Percentiles rank a stretch among this genome's conserved stretches.
phyloP scores from a whole-genome alignment of 2,888 invertebrate genomes.

The Latrodectus elegans region DNA sequence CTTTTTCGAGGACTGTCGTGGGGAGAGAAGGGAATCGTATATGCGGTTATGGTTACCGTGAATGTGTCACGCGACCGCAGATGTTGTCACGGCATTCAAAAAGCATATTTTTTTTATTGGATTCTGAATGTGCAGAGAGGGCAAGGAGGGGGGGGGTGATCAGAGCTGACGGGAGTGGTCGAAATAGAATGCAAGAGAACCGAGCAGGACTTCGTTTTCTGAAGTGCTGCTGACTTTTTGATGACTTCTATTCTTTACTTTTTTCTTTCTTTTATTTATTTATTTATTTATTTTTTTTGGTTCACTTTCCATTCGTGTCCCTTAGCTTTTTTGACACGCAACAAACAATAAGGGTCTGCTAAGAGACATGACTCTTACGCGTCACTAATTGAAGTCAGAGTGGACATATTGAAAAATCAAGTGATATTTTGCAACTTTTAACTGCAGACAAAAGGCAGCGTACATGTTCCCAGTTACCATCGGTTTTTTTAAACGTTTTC shows the following conservation, averaged over 20 bases:
- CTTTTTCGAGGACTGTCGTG: slow-evolving; percentile 1
- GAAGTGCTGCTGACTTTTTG: slow-evolving; percentile 24
- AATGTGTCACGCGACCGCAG: slow-evolving; percentile 48
- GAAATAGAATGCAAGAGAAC: background rate
- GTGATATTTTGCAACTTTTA: too few relatives aligned
- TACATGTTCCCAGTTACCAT: too few relatives aligned
- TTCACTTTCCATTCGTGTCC: background rate
- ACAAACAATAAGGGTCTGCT: too few relatives aligned
- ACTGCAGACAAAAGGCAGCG: too few relatives aligned
- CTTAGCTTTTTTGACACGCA: background rate
- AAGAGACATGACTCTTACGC: too few relatives aligned
- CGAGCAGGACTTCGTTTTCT: background rate
- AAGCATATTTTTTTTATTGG: slow-evolving; percentile 26
- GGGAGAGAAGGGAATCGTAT: slow-evolving; percentile 27
- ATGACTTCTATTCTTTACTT: slow-evolving; percentile 13
- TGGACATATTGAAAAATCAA: too few relatives aligned
- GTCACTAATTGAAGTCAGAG: too few relatives aligned
- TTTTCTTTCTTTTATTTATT: background rate
- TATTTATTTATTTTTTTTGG: background rate
- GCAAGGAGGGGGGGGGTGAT: background rate
- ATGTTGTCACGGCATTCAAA: slow-evolving; percentile 36
- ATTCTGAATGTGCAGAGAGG: slow-evolving; percentile 11
- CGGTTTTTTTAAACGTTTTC: too few relatives aligned
- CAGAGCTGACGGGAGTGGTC: background rate
- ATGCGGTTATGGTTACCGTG: slow-evolving; percentile 40